Evolutionary conservation across 2,888 invertebrate species (phyloP).

Genomic region (Lomographa bimaculata): DNA sequence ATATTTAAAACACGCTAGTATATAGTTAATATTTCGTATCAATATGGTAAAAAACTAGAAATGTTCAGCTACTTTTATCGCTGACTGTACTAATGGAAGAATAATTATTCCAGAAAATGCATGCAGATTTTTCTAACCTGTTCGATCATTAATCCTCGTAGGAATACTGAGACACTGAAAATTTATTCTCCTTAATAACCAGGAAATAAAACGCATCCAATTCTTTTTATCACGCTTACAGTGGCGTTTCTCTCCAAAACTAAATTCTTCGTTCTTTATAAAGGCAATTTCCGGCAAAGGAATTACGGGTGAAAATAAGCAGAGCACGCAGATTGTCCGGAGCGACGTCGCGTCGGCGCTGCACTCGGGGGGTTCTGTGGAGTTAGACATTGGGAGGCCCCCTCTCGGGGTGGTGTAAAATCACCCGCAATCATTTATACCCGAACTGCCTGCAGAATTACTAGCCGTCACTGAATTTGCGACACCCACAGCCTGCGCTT

Average conservation of each 20-base stretch:
- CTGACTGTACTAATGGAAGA: no score
- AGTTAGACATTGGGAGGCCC: constrained; percentile 58
- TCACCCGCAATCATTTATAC: constrained; percentile 84
- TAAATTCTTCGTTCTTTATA: constrained; percentile 74
- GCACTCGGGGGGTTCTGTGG: constrained; percentile 68
- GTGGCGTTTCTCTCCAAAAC: constrained; percentile 55
- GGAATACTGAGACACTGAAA: constrained; percentile 19
- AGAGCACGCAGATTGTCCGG: constrained; percentile 83
- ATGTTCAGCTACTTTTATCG: no score
- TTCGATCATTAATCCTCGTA: not conserved
- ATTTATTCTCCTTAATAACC: constrained; percentile 30
- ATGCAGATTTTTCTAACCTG: no score
- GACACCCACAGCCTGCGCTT: constrained; percentile 43
- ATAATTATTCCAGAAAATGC: no score
- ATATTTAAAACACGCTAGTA: no score
- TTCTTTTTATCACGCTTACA: constrained; percentile 50
- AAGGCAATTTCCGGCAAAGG: constrained; percentile 82
- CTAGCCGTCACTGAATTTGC: constrained; percentile 74
- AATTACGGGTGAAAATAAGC: constrained; percentile 83
- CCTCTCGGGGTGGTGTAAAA: constrained; percentile 70
- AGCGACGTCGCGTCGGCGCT: constrained; percentile 78
- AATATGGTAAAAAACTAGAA: no score
- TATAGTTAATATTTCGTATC: no score
- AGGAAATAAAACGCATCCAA: constrained; percentile 39
- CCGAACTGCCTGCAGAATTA: constrained; percentile 82